A percentile compares a stretch with the other conserved stretches of the same genome.
Conservation (phyloP, 2,797 vertebrate genomes). For the Tadarida brasiliensis region DNA sequence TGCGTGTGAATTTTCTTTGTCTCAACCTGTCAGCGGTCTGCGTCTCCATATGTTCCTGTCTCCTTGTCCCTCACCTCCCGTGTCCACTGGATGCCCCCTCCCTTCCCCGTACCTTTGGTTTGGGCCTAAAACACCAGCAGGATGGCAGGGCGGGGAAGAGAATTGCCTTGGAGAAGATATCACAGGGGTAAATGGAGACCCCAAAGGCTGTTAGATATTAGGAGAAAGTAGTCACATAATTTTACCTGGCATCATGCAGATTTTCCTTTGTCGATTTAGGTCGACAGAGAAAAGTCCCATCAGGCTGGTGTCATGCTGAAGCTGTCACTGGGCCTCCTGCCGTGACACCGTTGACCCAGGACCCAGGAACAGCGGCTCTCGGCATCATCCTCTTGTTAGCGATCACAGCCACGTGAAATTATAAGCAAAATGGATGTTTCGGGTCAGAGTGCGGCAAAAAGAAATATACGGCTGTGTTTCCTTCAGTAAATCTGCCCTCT, state of each 20-base stretch:
- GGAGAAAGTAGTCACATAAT: not conserved
- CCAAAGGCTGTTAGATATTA: not conserved
- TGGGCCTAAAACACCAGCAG: not conserved
- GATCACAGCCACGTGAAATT: conserved; percentile 95
- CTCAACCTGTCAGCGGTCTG: not conserved
- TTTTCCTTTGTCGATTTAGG: conserved; percentile 67
- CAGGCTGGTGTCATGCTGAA: conserved; percentile 72
- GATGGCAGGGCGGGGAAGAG: not conserved
- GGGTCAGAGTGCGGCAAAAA: conserved; percentile 92
- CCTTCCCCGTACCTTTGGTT: no score
- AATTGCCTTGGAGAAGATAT: not conserved
- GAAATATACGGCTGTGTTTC: conserved; percentile 96
- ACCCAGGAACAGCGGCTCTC: conserved; percentile 87
- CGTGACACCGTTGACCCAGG: conserved; percentile 90
- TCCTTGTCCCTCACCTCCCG: not conserved
- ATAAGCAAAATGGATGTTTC: conserved; percentile 95
- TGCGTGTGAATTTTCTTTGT: not conserved
- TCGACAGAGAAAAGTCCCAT: conserved; percentile 74
- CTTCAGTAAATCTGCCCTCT: conserved; percentile 96
- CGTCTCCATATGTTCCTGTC: accelerated
- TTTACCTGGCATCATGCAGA: not conserved
- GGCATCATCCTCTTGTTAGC: conserved; percentile 90
- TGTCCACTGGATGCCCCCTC: not conserved
- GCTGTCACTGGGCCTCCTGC: conserved; percentile 84
- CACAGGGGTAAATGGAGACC: not conserved